phyloP scores from a whole-genome alignment of 1,140 invertebrate species.

The Nautilus pompilius region DNA sequence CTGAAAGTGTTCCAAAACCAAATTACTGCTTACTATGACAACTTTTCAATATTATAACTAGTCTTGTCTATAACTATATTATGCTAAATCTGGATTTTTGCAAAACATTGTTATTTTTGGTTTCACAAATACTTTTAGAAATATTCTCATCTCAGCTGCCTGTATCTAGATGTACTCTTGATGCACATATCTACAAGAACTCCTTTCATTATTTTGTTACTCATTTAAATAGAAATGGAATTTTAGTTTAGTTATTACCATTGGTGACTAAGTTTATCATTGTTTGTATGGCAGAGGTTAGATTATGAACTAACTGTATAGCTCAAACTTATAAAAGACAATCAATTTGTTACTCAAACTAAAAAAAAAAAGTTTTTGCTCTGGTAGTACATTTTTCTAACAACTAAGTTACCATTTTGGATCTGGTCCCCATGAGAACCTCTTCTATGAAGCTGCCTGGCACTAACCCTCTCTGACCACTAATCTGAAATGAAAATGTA shows the following conservation, averaged over 20 bases:
- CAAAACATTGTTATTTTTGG: too few relatives aligned
- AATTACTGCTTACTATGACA: too few relatives aligned
- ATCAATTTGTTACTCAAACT: neutral
- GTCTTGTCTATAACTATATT: too few relatives aligned
- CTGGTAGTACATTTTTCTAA: neutral
- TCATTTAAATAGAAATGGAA: neutral
- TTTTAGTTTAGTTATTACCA: neutral
- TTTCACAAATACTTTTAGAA: too few relatives aligned
- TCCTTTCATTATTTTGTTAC: too few relatives aligned
- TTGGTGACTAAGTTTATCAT: neutral
- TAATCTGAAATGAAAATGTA: neutral
- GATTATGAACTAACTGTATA: neutral
- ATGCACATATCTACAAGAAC: too few relatives aligned
- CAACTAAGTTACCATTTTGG: neutral
- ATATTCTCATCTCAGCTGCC: too few relatives aligned
- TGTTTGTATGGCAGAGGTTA: neutral
- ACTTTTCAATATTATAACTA: too few relatives aligned
- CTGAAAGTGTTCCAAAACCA: too few relatives aligned
- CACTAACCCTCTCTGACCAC: neutral
- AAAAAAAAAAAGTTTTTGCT: neutral
- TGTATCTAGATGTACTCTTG: too few relatives aligned
- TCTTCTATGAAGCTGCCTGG: slow-evolving; percentile 1
- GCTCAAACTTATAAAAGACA: neutral
- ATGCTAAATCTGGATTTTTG: too few relatives aligned
- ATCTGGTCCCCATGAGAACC: neutral